These are phyloP conservation scores for Thymelicus sylvestris DNA, from an alignment of 2,888 invertebrate species.

Conservation along the genomic window DNA sequence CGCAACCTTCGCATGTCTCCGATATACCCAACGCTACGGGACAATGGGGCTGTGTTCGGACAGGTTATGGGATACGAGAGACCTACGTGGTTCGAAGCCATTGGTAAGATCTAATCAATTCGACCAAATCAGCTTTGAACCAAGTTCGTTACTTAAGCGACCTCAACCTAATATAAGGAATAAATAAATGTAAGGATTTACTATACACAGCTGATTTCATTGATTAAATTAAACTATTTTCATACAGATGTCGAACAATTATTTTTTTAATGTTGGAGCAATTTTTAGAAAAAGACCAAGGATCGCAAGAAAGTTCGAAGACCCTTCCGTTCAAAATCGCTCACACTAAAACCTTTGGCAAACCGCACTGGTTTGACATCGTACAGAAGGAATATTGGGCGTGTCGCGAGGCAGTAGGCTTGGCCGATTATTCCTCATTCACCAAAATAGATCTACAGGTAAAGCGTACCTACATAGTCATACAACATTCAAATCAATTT, in stretches of 20 bases:
- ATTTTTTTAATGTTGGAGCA: background rate
- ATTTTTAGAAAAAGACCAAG: slow-evolving; percentile 52
- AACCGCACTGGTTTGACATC: slow-evolving; percentile 96
- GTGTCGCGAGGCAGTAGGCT: slow-evolving; percentile 95
- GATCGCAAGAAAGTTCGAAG: slow-evolving; percentile 44
- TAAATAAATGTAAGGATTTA: too few species aligned
- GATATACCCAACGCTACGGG: slow-evolving; percentile 95
- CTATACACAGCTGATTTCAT: too few species aligned
- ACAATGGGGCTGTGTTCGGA: slow-evolving; percentile 97
- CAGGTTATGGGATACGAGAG: slow-evolving; percentile 99
- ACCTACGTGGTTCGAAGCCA: slow-evolving; percentile 93
- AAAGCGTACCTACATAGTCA: slow-evolving; percentile 47
- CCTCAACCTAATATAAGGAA: too few species aligned
- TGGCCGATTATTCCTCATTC: slow-evolving; percentile 98
- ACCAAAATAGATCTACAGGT: slow-evolving; percentile 98
- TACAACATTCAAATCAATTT: too few species aligned
- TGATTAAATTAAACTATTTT: too few species aligned
- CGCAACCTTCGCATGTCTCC: slow-evolving; percentile 97
- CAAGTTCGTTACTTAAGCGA: too few species aligned
- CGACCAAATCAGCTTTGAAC: slow-evolving; percentile 27
- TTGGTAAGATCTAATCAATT: slow-evolving; percentile 54
- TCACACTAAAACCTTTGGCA: slow-evolving; percentile 93
- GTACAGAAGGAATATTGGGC: slow-evolving; percentile 96
- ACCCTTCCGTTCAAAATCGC: slow-evolving; percentile 87
- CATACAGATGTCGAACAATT: background rate